Evolutionary conservation across 2,797 vertebrate genomes (phyloP), one percentile per base, ranked within the genome.

Genomic region (Rhyacichthys aspro): DNA sequence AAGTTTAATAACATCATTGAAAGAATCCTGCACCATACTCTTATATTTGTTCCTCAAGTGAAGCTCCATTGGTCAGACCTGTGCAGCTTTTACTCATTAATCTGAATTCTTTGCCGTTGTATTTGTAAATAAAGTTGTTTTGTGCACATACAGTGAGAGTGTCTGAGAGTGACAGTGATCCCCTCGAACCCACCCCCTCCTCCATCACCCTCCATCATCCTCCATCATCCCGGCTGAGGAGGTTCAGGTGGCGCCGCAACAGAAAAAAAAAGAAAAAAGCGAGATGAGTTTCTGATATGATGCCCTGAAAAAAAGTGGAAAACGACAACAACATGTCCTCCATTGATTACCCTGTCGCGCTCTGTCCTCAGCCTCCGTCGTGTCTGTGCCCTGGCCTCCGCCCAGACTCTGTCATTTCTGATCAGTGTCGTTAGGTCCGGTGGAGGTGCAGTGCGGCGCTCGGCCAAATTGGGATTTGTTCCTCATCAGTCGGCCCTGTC

Each of bases 401-500:
- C 58, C 74, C 76, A 74, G 43, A 12, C 55, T 14, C 68, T 79
- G 83, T 81, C 83, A 80, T 44, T 80, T 45, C 55, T 82, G 74
- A 84, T 87, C 76, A 72, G 48, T 54, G 56, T 52, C 49, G 68
- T 81, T 59, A 71, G 65, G 46, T 53, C 15, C 15, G 16, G 59
- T 39, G 14, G 16, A 46, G 53, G n/a, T 28, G 5, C 47, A 19
- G 28, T 36, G 23, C 49, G 8, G 43, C 6, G 45, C 37, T 56
- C 59, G 61, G 75, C 71, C 81, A 84, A 82, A 78, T 79, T 84
- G 83, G 55, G 67, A 81, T 82, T 84, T 79, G 67, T 78, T 78
- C 50, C 63, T 78, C 72, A 73, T 78, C 76, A 70, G 49, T 70
- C 56, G 75, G 70, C 59, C 47, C 65, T 63, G 53, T 62, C 57